Evolutionary conservation across 2,888 invertebrate genomes (phyloP).

Genomic region (Tetheella fluctuosa): DNA sequence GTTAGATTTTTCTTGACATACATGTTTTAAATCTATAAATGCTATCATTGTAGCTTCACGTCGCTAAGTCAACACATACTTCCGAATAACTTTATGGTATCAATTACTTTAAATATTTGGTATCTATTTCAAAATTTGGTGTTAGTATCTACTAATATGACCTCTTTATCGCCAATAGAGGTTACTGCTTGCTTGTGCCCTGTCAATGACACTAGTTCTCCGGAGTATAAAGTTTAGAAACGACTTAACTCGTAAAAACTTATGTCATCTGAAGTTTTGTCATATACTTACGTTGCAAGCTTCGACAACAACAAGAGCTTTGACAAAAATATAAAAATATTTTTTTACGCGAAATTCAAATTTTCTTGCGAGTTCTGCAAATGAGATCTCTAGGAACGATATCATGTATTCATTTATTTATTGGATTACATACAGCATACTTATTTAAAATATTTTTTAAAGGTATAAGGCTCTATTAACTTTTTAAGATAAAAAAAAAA

Average conservation of each 20-base stretch:
- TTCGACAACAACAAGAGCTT: background rate
- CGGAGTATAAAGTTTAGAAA: conserved; percentile 4
- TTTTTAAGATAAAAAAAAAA: no score
- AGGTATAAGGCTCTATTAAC: no score
- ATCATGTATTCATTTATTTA: no score
- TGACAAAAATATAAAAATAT: background rate
- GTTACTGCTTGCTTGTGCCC: background rate
- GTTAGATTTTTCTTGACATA: no score
- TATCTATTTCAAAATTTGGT: background rate
- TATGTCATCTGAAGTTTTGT: background rate
- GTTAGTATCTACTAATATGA: background rate
- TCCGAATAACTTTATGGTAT: background rate
- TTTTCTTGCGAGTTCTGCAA: no score
- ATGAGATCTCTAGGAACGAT: no score
- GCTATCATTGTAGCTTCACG: no score
- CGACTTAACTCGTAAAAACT: conserved; percentile 9
- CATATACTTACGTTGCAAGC: background rate
- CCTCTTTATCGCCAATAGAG: background rate
- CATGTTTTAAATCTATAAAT: no score
- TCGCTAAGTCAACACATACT: no score
- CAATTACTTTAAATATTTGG: background rate
- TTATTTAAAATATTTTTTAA: no score
- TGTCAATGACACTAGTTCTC: background rate
- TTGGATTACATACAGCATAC: no score
- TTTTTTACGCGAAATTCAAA: no score